phyloP scores from a whole-genome alignment of 53 echinoderm and acorn worm species.

The Zoroaster sp. region DNA sequence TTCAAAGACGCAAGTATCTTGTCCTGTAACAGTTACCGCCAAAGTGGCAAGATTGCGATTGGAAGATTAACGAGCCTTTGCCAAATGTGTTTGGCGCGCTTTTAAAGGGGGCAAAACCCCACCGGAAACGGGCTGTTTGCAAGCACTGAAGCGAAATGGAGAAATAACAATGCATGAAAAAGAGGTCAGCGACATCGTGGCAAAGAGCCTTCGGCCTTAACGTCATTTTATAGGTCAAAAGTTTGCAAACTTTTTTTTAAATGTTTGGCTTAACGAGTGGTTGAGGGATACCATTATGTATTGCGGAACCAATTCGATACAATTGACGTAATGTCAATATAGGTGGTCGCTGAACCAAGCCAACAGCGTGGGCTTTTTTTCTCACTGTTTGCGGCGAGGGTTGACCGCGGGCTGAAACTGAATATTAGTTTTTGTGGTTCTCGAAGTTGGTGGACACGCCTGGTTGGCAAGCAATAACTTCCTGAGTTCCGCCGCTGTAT shows the following conservation, averaged over 20 bases:
- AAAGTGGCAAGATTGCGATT: constrained; percentile 39
- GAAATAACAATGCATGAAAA: not conserved
- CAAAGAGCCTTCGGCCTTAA: not conserved
- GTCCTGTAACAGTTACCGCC: constrained; percentile 36
- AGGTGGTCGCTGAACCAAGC: constrained; percentile 16
- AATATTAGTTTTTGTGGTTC: not conserved
- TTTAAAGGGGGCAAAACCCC: not conserved
- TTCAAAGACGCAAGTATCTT: not conserved
- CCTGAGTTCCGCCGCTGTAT: too few relatives aligned
- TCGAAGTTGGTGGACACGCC: not conserved
- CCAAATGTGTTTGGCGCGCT: not conserved
- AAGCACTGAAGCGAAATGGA: constrained; percentile 6
- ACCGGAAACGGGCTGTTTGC: constrained; percentile 21
- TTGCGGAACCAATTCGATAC: not conserved
- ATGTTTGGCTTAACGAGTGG: not conserved
- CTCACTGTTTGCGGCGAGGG: not conserved
- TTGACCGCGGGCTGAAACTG: not conserved
- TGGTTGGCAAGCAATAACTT: too few relatives aligned
- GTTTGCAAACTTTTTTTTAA: not conserved
- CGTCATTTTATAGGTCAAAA: not conserved
- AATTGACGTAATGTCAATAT: not conserved
- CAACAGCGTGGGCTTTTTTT: too few relatives aligned
- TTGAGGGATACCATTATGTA: not conserved
- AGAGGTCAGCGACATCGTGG: constrained; percentile 23
- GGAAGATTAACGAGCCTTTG: not conserved